Conservation (phyloP, 2,797 vertebrate genomes). For the Sternotherus odoratus region DNA sequence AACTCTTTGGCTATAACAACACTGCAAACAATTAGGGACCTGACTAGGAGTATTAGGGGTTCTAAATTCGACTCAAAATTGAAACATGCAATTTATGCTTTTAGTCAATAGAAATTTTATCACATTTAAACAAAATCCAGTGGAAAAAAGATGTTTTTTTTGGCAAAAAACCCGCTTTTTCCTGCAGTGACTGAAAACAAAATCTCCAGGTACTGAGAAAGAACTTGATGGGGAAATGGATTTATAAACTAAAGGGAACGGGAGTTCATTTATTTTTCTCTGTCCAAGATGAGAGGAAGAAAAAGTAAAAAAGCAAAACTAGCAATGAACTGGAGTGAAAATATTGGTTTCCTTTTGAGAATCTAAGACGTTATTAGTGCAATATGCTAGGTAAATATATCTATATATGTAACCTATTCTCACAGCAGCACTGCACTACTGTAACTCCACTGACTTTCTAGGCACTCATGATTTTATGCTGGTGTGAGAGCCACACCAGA, state of each 20-base stretch:
- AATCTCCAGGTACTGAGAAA: background rate
- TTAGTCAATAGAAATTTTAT: background rate
- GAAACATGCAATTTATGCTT: background rate
- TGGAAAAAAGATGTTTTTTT: background rate
- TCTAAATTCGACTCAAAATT: background rate
- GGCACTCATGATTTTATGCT: background rate
- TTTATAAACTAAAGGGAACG: constrained; percentile 32
- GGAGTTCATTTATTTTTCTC: constrained; percentile 30
- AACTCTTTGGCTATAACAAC: background rate
- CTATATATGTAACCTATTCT: rapidly evolving
- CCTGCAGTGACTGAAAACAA: constrained; percentile 6
- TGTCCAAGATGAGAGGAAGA: background rate
- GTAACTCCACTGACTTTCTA: background rate
- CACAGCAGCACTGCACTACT: background rate
- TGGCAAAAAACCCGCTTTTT: background rate
- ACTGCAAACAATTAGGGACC: background rate
- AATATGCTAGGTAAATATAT: background rate
- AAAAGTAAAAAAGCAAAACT: constrained; percentile 26
- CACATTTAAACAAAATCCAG: background rate
- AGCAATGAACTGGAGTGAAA: background rate
- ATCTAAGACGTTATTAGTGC: background rate
- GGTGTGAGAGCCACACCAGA: background rate
- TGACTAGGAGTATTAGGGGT: background rate
- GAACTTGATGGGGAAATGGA: constrained; percentile 43
- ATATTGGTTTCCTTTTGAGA: background rate